Evolutionary conservation across 2,888 invertebrate genomes (phyloP), one percentile per base, ranked within the genome.

Genomic region (Microchrysa polita): DNA sequence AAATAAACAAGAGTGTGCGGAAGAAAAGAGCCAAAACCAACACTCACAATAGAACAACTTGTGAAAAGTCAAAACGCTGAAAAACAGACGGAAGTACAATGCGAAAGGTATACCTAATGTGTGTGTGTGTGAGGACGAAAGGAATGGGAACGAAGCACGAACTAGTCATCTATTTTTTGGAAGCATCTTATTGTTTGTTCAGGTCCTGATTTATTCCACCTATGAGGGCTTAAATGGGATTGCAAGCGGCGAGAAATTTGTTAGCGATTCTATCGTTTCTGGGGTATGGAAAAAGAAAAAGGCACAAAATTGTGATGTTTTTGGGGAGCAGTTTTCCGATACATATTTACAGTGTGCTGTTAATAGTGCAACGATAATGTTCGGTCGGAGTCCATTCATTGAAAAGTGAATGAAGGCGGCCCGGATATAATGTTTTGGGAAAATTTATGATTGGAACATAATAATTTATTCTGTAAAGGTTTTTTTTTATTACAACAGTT

Each of bases 211-310:
- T 73, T 73, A 73, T 73, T 65, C 65, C 73, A 73, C 73, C 73
- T 73, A 73, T 73, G 73, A 67, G 73, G 73, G 73, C 48, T 73
- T 73, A 73, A 73, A 73, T 73, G 73, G 73, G 65, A 61, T 73
- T 67, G 14, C 27, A 2, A 65, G 57, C 65, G n/a, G n/a, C n/a
- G n/a, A 60, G 27, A 22, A 73, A 61, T 73, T 63, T 44, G 34
- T 63, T 48, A 27, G n/a, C n/a, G n/a, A 34, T 14, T 61, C 57
- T 18, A 18, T 40, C 16, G 10, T 34, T 53, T 55, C 9, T 23
- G 12, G 27, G 23, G 57, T 57, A 23, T 20, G 4, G 27, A 34
- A 22, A 60, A 16, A 34, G 59, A 59, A 22, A 23, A n/a, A 59
- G 12, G n/a, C n/a, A n/a, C 14, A 34, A 34, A 34, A 34, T 34